Base-by-base conservation (phyloP, 2,888 invertebrate genomes). In the Thumatha senex region DNA sequence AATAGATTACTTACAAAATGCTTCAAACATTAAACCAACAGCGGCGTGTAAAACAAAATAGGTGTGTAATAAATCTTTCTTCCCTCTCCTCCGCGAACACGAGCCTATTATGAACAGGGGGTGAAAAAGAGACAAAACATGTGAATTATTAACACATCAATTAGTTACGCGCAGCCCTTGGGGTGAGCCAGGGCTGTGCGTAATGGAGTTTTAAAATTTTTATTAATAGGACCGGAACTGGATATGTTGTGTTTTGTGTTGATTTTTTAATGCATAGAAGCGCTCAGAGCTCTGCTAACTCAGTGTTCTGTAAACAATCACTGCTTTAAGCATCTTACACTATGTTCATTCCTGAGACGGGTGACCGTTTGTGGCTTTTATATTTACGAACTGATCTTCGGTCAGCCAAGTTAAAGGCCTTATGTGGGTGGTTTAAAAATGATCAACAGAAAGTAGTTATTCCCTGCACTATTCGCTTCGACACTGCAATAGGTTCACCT, bases 221-320 rank as follows among this genome's bases (percentile, higher is more conserved):
- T 67, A 66, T 67, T 64, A 67, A 67, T 61, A 56, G 56, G 46
- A 45, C 40, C 40, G 34, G 40, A 38, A n/a, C n/a, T n/a, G n/a
- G n/a, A 48, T 46, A n/a, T 13, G 11, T 12, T 29, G 18, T 39
- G 39, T 54, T 36, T 36, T 48, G 47, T 48, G 36, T 48, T 45
- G 13, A 35, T 41, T 48, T 10, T 50, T 54, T 15, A 18, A 29
- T 29, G 13, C n/a, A 8, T 24, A 24, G 18, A 24, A 24, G 18
- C 18, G 5, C 5, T 24, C 5, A 24, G 2, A 24, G 5, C 18
- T 5, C 5, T 24, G 18, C 18, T 24, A 24, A 4, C 2, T 24
- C 18, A 24, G 18, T 24, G 2, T 24, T 24, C 5, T 24, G 18
- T 24, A 24, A 24, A 5, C 18, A n/a, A n/a, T n/a, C n/a, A n/a